Evolutionary conservation across 2,113 vertebrate genomes (phyloP).

Genomic region (Rhegmatorhina hoffmannsi): DNA sequence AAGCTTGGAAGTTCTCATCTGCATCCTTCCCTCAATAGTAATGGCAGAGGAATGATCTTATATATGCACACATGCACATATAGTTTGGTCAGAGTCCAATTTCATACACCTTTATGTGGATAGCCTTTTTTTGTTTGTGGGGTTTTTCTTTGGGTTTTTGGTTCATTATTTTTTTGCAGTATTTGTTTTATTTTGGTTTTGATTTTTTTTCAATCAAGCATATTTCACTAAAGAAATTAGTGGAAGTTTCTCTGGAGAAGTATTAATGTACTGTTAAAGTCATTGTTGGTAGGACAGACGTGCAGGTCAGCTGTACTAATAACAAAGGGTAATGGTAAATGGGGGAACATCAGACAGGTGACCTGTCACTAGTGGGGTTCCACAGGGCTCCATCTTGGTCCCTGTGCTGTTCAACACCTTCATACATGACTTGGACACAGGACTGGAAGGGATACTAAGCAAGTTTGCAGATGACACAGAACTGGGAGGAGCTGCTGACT

Average conservation of each 20-base stretch:
- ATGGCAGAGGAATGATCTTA: neutral
- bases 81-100: neutral
- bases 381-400: no score
- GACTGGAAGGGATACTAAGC: no score
- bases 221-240: neutral
- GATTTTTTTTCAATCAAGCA: neutral
- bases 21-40: neutral
- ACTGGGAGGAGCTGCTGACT: no score
- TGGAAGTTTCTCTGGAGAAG: neutral
- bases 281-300: neutral
- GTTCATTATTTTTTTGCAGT: neutral
- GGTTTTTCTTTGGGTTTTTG: neutral
- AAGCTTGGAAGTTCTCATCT: neutral
- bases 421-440: no score
- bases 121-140: no score
- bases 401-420: no score
- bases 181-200: neutral
- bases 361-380: no score
- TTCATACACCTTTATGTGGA: neutral
- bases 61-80: accelerated
- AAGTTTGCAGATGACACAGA: no score
- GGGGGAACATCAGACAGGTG: no score
- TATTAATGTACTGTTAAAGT: neutral
- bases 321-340: neutral
- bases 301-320: neutral